phyloP scores from a whole-genome alignment of 2,113 vertebrate species.

The Aramus guarauna region DNA sequence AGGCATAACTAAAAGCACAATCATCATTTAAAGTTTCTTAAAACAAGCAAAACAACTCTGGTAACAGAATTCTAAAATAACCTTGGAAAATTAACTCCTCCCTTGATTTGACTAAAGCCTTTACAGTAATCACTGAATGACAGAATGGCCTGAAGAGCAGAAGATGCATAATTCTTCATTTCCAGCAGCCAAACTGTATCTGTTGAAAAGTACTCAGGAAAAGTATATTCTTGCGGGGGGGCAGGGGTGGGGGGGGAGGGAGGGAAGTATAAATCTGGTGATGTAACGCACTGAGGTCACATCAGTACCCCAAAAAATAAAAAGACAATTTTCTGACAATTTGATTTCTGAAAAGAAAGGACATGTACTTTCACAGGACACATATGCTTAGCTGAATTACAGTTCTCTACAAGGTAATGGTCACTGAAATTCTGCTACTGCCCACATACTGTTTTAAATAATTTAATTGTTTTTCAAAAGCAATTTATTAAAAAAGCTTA shows the following conservation, averaged over 20 bases:
- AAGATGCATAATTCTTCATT: not conserved
- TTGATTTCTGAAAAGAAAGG: not conserved
- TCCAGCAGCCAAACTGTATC: not conserved
- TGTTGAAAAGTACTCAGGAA: not conserved
- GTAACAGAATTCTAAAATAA: not conserved
- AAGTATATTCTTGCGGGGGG: not conserved
- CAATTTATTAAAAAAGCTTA: not conserved
- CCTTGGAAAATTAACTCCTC: not conserved
- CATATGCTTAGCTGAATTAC: not conserved
- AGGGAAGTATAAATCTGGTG: not conserved
- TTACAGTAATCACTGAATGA: not conserved
- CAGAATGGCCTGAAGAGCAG: not conserved
- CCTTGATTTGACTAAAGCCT: not conserved
- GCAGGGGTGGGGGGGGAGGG: too few relatives aligned
- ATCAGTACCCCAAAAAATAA: not conserved
- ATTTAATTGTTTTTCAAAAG: not conserved
- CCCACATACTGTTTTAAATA: not conserved
- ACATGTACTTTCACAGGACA: not conserved
- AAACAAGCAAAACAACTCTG: not conserved
- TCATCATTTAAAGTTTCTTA: not conserved
- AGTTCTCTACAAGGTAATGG: not conserved
- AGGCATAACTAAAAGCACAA: not conserved
- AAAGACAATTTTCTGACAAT: not conserved
- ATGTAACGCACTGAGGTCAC: rapidly evolving
- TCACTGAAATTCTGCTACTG: not conserved